Evolutionary conservation across 2,113 vertebrate species (phyloP), one percentile per base, ranked within the genome.

Genomic region (Gracilinanus agilis): DNA sequence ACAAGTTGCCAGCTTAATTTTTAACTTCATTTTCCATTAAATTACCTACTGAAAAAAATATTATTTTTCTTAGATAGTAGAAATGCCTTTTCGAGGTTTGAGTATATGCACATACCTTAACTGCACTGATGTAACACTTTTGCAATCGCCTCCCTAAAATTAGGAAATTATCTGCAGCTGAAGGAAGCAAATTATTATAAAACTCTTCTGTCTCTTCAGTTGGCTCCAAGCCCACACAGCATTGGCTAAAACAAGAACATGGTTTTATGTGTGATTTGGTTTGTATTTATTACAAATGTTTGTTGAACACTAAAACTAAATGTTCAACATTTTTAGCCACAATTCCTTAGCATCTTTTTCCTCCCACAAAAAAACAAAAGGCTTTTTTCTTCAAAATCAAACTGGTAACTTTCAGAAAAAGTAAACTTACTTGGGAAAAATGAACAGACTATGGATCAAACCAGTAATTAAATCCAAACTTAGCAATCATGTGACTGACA

Each of bases 191-290:
- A 90, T 98, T 98, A 55, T 95, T 97, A 97, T 98, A 98, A 98
- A 99, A 99, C 90, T 98, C 98, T 49, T 99, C 98, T 92, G 96
- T 96, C 96, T 99, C 98, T 96, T 98, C 98, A 98, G 98, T 98
- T 95, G 98, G 98, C 75, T 99, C 98, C 92, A 99, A 97, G 56
- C 98, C 99, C 83, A 99, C 99, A 98, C 99, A 99, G 97, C 98
- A 99, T 54, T 98, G 98, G 97, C 99, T 99, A 94, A 97, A 97
- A 97, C 9, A 89, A 88, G 24, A 95, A 49, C 23, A 92, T 40
- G 96, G 90, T 83, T 83, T 40, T 83, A 12, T 94, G 61, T 96
- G 90, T 96, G 55, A 96, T 67, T 95, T 88, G 92, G 49, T 95
- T 94, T 95, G n/a, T 83, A 44, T 92, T 95, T 54, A 95, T 94